These are phyloP conservation scores for Synergus itoensis DNA, from an alignment of 2,888 invertebrate genomes.

Conservation along the genomic window DNA sequence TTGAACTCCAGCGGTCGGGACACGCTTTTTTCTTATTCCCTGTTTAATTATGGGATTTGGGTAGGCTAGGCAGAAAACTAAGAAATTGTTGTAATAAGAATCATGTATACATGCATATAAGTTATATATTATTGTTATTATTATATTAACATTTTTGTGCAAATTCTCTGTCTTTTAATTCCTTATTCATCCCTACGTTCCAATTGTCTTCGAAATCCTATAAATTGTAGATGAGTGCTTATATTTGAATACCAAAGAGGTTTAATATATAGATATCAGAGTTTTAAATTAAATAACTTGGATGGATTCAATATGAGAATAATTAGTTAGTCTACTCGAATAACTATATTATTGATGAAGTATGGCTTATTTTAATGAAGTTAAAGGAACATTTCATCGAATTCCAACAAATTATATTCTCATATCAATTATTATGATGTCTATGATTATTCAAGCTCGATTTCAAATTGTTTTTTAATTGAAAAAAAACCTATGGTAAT, in stretches of 20 bases:
- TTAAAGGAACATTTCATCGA: not conserved
- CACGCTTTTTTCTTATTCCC: slow-evolving; percentile 21
- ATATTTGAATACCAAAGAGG: not conserved
- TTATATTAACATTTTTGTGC: slow-evolving; percentile 67
- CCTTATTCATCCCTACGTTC: slow-evolving; percentile 7
- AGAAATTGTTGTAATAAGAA: slow-evolving; percentile 69
- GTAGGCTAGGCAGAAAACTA: slow-evolving; percentile 68
- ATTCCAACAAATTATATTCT: too few species aligned
- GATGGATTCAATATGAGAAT: not conserved
- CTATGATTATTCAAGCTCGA: too few species aligned
- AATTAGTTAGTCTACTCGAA: not conserved
- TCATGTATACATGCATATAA: slow-evolving; percentile 66
- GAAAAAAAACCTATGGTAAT: too few species aligned
- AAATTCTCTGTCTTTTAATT: slow-evolving; percentile 53
- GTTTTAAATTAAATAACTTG: too few species aligned
- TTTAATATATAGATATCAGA: not conserved
- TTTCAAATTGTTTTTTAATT: too few species aligned
- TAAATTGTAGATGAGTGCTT: not conserved
- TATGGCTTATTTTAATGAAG: not conserved
- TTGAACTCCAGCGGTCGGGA: not conserved
- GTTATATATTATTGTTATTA: slow-evolving; percentile 71
- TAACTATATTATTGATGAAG: not conserved
- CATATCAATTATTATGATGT: too few species aligned
- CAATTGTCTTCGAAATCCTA: not conserved
- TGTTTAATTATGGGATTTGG: slow-evolving; percentile 56